These are phyloP conservation scores for Xiphophorus couchianus DNA, from an alignment of 2,113 vertebrate genomes.

Conservation along the genomic window DNA sequence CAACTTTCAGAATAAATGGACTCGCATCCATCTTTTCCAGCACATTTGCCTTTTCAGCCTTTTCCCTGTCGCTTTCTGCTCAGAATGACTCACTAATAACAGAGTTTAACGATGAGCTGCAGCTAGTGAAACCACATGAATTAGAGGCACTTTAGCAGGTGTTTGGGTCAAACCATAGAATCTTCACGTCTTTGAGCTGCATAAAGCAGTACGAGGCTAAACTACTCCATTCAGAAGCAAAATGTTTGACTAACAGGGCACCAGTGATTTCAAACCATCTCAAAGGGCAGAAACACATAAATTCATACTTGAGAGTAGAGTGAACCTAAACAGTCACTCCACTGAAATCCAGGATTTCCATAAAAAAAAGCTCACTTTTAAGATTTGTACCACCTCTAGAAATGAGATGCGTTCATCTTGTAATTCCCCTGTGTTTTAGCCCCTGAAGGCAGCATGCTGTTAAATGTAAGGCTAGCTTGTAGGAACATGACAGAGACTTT, in stretches of 20 bases:
- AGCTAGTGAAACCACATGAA: neutral
- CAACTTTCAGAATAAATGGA: slow-evolving; percentile 23
- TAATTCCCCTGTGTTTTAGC: neutral
- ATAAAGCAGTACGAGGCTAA: neutral
- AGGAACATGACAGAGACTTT: neutral
- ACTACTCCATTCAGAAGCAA: neutral
- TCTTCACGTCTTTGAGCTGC: neutral
- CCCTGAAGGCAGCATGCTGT: neutral
- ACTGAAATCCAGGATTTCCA: neutral
- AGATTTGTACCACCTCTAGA: neutral
- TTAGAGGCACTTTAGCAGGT: neutral
- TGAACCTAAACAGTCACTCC: neutral
- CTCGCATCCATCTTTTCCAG: neutral
- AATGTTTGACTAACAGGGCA: neutral
- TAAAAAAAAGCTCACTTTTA: neutral
- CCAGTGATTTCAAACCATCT: too few species aligned
- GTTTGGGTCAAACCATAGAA: neutral
- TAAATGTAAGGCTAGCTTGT: neutral
- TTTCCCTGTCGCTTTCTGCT: neutral
- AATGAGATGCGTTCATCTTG: neutral
- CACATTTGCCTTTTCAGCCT: neutral
- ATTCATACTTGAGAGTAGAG: neutral
- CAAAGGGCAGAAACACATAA: neutral
- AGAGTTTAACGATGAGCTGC: neutral
- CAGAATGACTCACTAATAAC: neutral